Evolutionary conservation across 2,888 invertebrate genomes (phyloP).

Genomic region (Lasioglossum villosulum): DNA sequence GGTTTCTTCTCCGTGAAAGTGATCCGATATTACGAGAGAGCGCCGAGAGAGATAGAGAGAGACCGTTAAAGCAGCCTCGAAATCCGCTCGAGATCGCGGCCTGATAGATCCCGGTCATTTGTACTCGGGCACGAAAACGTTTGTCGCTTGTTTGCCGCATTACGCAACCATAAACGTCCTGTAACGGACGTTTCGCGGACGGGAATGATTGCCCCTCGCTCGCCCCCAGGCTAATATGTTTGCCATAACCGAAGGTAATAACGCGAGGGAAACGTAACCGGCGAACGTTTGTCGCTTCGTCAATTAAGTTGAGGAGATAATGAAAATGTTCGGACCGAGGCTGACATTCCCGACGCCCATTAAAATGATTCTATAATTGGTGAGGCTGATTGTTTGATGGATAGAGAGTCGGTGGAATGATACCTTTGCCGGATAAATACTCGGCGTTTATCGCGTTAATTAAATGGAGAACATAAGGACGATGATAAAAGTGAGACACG

Average conservation of each 20-base stretch:
- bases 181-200: slow-evolving; percentile 31
- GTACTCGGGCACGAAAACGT: slow-evolving; percentile 71
- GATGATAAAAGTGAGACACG: neutral
- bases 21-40: slow-evolving; percentile 74
- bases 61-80: slow-evolving; percentile 28
- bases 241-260: slow-evolving; percentile 14
- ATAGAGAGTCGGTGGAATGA: neutral
- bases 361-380: neutral
- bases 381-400: neutral
- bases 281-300: slow-evolving; percentile 2
- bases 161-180: slow-evolving; percentile 66
- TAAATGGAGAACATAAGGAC: neutral
- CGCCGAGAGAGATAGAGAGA: neutral
- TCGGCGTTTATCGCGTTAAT: neutral
- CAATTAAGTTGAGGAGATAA: neutral
- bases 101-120: slow-evolving; percentile 82
- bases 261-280: slow-evolving; percentile 11
- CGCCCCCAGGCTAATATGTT: slow-evolving; percentile 33
- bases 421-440: neutral
- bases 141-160: slow-evolving; percentile 63
- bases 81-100: slow-evolving; percentile 70
- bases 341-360: neutral
- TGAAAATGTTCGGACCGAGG: slow-evolving; percentile 1
- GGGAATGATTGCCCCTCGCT: slow-evolving; percentile 19
- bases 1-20: slow-evolving; percentile 82